A percentile compares a stretch with the other conserved stretches of the same genome.
These are phyloP conservation scores for Mormyrops attenuatus DNA, from an alignment of 2,797 vertebrate genomes.

Conservation along the genomic window DNA sequence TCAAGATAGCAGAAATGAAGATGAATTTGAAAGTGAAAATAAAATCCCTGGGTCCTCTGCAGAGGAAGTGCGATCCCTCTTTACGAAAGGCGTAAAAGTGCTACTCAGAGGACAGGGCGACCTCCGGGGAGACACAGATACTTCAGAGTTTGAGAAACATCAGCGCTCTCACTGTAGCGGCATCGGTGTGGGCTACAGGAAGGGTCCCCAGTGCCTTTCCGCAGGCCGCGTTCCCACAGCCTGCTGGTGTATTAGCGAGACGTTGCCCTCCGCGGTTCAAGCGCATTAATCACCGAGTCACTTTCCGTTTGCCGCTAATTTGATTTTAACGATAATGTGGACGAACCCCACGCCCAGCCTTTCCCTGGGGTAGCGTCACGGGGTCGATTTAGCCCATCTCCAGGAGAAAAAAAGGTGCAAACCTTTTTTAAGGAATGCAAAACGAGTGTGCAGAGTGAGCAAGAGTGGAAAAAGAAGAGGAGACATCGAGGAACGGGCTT, in stretches of 20 bases:
- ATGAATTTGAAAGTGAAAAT: slow-evolving; percentile 8
- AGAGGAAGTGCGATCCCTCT: slow-evolving; percentile 28
- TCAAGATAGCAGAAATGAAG: slow-evolving; percentile 10
- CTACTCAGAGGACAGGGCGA: slow-evolving; percentile 43
- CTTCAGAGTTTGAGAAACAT: not conserved
- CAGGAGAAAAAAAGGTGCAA: not conserved
- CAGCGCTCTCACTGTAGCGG: not conserved
- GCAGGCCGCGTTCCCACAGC: not conserved
- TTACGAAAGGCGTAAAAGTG: not conserved
- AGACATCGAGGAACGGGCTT: not conserved
- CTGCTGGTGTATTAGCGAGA: not conserved
- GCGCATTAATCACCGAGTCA: not conserved
- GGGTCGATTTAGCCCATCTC: not conserved
- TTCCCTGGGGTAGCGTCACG: not conserved
- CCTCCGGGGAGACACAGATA: slow-evolving; percentile 41
- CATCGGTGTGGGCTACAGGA: not conserved
- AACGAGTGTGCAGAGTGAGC: not conserved
- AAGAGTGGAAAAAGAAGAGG: not conserved
- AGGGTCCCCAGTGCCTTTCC: not conserved
- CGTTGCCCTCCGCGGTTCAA: not conserved
- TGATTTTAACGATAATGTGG: not conserved
- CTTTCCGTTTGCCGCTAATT: not conserved
- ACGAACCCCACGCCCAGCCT: not conserved
- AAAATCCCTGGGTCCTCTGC: slow-evolving; percentile 25
- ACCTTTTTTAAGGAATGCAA: not conserved